Percentiles rank a stretch among this genome's conserved stretches.
phyloP scores from a whole-genome alignment of 2,797 vertebrate species.

The Lutjanus argentimaculatus region DNA sequence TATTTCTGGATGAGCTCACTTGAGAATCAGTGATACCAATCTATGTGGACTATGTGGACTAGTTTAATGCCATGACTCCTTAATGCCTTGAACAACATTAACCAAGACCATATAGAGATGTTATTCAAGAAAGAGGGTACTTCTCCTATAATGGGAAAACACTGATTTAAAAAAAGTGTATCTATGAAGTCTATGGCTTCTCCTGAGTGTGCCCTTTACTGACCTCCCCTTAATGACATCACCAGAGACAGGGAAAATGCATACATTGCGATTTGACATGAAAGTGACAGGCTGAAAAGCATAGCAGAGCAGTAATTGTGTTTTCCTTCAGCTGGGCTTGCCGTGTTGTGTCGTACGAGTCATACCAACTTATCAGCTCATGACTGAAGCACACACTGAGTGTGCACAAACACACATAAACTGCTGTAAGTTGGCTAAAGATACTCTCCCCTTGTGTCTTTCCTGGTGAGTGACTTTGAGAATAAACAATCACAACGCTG shows the following conservation, averaged over 20 bases:
- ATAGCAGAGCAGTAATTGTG: conserved; percentile 39
- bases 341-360: conserved; percentile 17
- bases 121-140: conserved; percentile 19
- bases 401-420: conserved; percentile 2
- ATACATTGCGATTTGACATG: conserved; percentile 7
- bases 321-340: conserved; percentile 39
- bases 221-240: conserved; percentile 30
- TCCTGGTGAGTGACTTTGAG: conserved; percentile 57
- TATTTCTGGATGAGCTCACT: conserved; percentile 34
- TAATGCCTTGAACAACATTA: conserved; percentile 12
- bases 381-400: conserved; percentile 26
- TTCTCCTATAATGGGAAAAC: conserved; percentile 2
- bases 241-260: conserved; percentile 6
- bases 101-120: conserved; percentile 1
- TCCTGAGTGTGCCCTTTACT: background rate
- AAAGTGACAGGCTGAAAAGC: conserved; percentile 40
- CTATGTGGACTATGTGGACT: background rate
- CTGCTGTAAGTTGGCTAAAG: conserved; percentile 35
- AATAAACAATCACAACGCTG: conserved; percentile 66
- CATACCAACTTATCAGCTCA: conserved; percentile 29
- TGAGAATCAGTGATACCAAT: conserved; percentile 14
- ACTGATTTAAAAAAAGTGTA: conserved; percentile 9
- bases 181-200: too few species aligned
- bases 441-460: conserved; percentile 33
- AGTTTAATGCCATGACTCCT: conserved; percentile 8